phyloP scores from a whole-genome alignment of 2,113 vertebrate species.

The Axis porcinus region DNA sequence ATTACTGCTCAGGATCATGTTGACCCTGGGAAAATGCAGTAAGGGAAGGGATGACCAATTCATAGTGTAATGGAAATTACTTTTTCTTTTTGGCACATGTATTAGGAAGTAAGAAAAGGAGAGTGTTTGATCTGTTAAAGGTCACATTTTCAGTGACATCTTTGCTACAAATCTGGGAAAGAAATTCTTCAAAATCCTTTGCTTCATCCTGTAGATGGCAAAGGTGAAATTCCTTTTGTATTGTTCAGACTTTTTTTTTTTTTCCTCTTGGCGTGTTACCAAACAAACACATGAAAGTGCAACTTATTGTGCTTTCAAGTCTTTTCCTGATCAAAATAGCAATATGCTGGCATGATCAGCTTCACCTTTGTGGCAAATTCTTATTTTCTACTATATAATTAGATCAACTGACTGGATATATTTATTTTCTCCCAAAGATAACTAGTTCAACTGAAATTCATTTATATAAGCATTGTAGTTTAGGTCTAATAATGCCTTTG shows the following conservation, averaged over 20 bases:
- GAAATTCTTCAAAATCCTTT: constrained; percentile 27
- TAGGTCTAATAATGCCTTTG: constrained; percentile 37
- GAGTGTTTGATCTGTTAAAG: background rate
- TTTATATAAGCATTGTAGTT: background rate
- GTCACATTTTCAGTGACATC: constrained; percentile 39
- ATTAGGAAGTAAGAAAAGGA: constrained; percentile 15
- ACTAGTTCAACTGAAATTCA: constrained; percentile 13
- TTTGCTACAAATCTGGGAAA: constrained; percentile 17
- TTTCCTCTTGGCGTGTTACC: background rate
- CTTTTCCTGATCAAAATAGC: background rate
- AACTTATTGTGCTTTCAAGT: background rate
- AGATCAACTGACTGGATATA: background rate
- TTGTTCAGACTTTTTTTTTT: constrained; percentile 15
- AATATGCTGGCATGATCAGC: background rate
- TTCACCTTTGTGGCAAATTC: background rate
- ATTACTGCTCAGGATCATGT: background rate
- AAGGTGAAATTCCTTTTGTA: background rate
- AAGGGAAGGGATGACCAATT: constrained; percentile 28
- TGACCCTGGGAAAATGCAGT: constrained; percentile 10
- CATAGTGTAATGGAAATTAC: constrained; percentile 27
- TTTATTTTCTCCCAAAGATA: constrained; percentile 10
- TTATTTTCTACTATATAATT: constrained; percentile 22
- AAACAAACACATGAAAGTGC: background rate
- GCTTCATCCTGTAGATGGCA: background rate
- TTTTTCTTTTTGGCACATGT: constrained; percentile 49